phyloP scores from a whole-genome alignment of 2,113 vertebrate genomes.

The Vulpes ferrilata region DNA sequence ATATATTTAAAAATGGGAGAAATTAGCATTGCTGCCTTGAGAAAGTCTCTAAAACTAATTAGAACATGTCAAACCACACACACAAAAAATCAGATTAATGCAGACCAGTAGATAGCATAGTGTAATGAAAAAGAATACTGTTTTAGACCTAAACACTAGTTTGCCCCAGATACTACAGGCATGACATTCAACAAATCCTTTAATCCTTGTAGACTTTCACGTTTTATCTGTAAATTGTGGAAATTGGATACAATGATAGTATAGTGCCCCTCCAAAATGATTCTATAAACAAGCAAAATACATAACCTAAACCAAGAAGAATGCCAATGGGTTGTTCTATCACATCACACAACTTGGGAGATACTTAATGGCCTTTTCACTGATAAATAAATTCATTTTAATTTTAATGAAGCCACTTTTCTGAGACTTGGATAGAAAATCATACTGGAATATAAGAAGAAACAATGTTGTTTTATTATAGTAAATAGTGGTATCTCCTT shows the following conservation, averaged over 20 bases:
- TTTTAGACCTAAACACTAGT: background rate
- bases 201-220: background rate
- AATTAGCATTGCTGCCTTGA: conserved; percentile 62
- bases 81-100: conserved; percentile 57
- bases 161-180: background rate
- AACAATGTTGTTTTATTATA: background rate
- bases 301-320: background rate
- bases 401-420: background rate
- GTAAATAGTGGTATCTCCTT: background rate
- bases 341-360: background rate
- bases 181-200: background rate
- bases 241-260: background rate
- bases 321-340: background rate
- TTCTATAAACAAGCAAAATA: background rate
- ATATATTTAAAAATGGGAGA: background rate
- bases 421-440: background rate
- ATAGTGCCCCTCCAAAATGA: background rate
- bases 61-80: conserved; percentile 46
- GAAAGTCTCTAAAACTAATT: conserved; percentile 67
- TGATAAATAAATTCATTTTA: background rate
- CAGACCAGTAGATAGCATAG: background rate
- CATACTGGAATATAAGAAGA: background rate
- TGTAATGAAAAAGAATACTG: background rate
- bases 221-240: background rate
- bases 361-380: background rate